A percentile compares a stretch with the other conserved stretches of the same genome.
phyloP scores from a whole-genome alignment of 2,113 vertebrate species.

The Tiliqua scincoides region DNA sequence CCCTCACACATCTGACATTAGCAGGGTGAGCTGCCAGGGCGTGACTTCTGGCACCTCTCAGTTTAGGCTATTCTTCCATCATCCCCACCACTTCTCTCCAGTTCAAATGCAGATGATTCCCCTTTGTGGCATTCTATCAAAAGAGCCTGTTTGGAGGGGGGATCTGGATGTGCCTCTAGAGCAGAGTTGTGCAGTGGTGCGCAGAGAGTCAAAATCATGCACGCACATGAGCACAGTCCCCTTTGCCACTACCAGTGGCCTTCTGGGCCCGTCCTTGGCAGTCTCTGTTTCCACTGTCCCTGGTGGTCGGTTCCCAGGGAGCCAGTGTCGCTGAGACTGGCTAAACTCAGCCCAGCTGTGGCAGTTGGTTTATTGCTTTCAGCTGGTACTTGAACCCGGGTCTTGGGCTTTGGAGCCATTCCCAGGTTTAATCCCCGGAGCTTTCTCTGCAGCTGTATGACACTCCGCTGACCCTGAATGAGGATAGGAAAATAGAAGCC shows the following conservation, averaged over 20 bases:
- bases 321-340: constrained; percentile 81
- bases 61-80: background rate
- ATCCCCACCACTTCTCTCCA: background rate
- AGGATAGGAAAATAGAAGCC: constrained; percentile 99
- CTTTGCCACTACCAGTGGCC: no score
- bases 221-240: no score
- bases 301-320: constrained; percentile 62
- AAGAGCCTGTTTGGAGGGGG: background rate
- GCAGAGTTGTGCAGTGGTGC: background rate
- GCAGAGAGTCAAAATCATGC: background rate
- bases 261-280: background rate
- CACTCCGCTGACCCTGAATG: constrained; percentile 98
- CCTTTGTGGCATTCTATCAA: background rate
- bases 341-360: constrained; percentile 95
- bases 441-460: constrained; percentile 99
- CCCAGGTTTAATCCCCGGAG: constrained; percentile 99
- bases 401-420: constrained; percentile 98
- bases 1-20: background rate
- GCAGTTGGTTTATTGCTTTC: constrained; percentile 99
- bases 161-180: background rate
- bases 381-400: constrained; percentile 99
- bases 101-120: background rate
- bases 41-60: background rate
- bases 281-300: constrained; percentile 56
- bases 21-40: background rate